Percentiles rank a stretch among this genome's conserved stretches.
Conservation (phyloP, 2,888 invertebrate genomes). For the Lordiphosa fenestrarum region DNA sequence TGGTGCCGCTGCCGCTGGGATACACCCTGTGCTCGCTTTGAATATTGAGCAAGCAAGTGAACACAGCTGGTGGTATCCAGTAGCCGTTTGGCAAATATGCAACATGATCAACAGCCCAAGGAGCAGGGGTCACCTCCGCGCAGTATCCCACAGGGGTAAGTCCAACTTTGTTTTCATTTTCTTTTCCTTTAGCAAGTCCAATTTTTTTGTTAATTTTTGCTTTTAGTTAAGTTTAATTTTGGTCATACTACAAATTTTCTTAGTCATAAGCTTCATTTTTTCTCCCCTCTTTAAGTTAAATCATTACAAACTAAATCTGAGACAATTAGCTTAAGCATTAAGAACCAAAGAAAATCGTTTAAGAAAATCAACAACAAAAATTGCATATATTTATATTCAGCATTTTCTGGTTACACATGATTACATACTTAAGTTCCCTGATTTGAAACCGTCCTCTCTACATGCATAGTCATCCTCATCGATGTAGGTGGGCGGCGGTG, state of each 20-base stretch:
- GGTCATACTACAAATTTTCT: conserved; percentile 50
- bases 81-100: conserved; percentile 82
- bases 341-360: conserved; percentile 33
- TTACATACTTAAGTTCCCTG: background rate
- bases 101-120: conserved; percentile 15
- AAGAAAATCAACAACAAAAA: conserved; percentile 58
- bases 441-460: background rate
- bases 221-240: conserved; percentile 42
- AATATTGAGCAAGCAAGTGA: conserved; percentile 85
- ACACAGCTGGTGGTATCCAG: conserved; percentile 99
- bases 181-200: conserved; percentile 55
- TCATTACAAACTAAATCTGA: conserved; percentile 31
- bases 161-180: conserved; percentile 16
- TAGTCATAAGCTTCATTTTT: conserved; percentile 67
- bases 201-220: conserved; percentile 26
- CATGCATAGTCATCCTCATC: background rate
- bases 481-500: too few relatives aligned
- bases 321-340: conserved; percentile 39
- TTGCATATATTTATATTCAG: conserved; percentile 76
- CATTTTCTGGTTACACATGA: conserved; percentile 57
- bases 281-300: conserved; percentile 33
- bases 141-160: conserved; percentile 36
- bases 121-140: background rate
- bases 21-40: conserved; percentile 98
- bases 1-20: conserved; percentile 88